These are phyloP conservation scores for Hemicentrotus pulcherrimus DNA, from an alignment of 35 echinoderm and acorn worm genomes.

Conservation along the genomic window DNA sequence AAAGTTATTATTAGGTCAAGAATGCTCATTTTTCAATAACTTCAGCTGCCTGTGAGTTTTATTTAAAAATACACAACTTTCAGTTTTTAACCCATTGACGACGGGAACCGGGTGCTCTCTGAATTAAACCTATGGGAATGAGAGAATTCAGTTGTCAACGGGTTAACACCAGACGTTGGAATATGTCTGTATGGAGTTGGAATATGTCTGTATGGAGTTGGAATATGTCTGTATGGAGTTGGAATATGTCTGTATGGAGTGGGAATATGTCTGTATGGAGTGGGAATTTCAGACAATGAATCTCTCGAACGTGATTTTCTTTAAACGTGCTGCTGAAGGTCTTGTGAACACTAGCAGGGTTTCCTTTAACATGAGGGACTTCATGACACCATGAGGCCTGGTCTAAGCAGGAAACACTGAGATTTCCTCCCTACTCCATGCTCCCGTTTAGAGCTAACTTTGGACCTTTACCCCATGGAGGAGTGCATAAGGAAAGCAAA, in stretches of 20 bases:
- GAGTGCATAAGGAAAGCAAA: neutral
- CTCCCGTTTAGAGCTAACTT: neutral
- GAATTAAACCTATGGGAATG: too few species aligned
- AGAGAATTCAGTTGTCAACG: too few species aligned
- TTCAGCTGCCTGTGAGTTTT: too few species aligned
- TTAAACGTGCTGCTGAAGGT: neutral
- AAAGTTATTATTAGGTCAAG: too few species aligned
- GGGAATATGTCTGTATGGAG: neutral
- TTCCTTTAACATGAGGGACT: neutral
- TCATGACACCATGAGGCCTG: neutral
- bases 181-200: neutral
- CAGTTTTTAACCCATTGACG: too few species aligned
- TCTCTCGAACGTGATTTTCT: neutral
- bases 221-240: too few species aligned
- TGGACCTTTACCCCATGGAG: neutral
- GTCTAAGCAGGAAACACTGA: neutral
- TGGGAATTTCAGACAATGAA: neutral
- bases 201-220: neutral
- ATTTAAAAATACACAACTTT: too few species aligned
- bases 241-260: neutral
- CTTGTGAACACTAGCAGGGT: neutral
- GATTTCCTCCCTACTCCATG: neutral
- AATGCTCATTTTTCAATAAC: too few species aligned
- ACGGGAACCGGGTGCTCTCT: too few species aligned
- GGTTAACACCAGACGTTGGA: neutral